A percentile compares a stretch with the other conserved stretches of the same genome.
These are phyloP conservation scores for Sparus aurata DNA, from an alignment of 2,797 vertebrate genomes.

Conservation along the genomic window DNA sequence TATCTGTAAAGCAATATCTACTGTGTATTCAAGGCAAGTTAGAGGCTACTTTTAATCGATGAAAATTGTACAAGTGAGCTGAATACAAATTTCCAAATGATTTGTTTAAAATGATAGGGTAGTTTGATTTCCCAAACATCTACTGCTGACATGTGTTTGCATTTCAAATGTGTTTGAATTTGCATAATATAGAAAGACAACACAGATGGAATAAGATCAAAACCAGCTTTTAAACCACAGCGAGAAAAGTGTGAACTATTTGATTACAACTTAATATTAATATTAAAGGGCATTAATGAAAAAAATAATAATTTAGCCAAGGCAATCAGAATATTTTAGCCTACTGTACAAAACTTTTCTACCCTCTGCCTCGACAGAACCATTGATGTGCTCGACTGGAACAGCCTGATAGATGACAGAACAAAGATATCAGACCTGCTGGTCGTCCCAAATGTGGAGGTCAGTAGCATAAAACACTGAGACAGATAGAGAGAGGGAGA, in stretches of 20 bases:
- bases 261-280: not conserved
- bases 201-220: not conserved
- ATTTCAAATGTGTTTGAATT: not conserved
- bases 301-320: no score
- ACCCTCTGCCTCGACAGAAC: slow-evolving; percentile 79
- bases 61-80: not conserved
- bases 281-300: not conserved
- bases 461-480: slow-evolving; percentile 63
- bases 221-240: not conserved
- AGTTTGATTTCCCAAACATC: not conserved
- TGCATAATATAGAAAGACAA: not conserved
- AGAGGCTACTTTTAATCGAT: not conserved
- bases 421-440: slow-evolving; percentile 88
- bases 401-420: slow-evolving; percentile 87
- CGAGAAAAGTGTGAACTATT: not conserved
- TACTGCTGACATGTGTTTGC: not conserved
- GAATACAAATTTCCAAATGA: no score
- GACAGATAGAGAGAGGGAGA: not conserved
- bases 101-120: not conserved
- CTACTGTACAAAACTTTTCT: not conserved
- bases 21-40: not conserved
- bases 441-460: slow-evolving; percentile 90
- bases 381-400: slow-evolving; percentile 94
- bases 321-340: not conserved
- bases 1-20: not conserved